A percentile compares a stretch with the other conserved stretches of the same genome.
Conservation (phyloP, 2,797 vertebrate genomes). For the Tangara arthus region DNA sequence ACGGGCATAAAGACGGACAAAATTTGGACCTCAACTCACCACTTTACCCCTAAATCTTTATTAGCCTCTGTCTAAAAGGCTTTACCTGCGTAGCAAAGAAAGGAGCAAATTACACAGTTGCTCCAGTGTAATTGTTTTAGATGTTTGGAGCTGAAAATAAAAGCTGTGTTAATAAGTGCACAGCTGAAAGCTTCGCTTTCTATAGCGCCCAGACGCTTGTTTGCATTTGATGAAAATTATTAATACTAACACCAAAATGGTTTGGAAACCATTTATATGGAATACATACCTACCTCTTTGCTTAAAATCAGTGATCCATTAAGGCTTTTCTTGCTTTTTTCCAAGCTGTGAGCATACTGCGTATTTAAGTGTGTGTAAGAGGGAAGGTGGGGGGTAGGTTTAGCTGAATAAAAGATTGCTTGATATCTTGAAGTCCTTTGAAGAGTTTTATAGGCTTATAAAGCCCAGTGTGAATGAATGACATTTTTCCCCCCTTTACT, state of each 20-base stretch:
- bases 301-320: conserved; percentile 81
- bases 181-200: conserved; percentile 55
- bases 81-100: conserved; percentile 46
- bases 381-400: conserved; percentile 81
- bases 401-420: conserved; percentile 83
- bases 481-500: conserved; percentile 70
- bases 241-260: conserved; percentile 78
- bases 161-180: conserved; percentile 72
- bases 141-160: conserved; percentile 72
- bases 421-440: conserved; percentile 82
- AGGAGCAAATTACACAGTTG: conserved; percentile 42
- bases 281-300: conserved; percentile 75
- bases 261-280: conserved; percentile 74
- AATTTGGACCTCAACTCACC: neutral
- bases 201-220: conserved; percentile 63
- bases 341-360: conserved; percentile 79
- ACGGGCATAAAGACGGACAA: neutral
- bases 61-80: conserved; percentile 41
- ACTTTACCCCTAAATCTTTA: conserved; percentile 55
- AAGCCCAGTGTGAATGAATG: conserved; percentile 77
- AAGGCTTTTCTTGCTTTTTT: conserved; percentile 76
- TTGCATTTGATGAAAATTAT: conserved; percentile 76
- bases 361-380: conserved; percentile 81
- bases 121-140: conserved; percentile 70
- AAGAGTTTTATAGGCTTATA: conserved; percentile 86